phyloP scores from a whole-genome alignment of 1,140 invertebrate species.

The Thaumetopoea pityocampa region DNA sequence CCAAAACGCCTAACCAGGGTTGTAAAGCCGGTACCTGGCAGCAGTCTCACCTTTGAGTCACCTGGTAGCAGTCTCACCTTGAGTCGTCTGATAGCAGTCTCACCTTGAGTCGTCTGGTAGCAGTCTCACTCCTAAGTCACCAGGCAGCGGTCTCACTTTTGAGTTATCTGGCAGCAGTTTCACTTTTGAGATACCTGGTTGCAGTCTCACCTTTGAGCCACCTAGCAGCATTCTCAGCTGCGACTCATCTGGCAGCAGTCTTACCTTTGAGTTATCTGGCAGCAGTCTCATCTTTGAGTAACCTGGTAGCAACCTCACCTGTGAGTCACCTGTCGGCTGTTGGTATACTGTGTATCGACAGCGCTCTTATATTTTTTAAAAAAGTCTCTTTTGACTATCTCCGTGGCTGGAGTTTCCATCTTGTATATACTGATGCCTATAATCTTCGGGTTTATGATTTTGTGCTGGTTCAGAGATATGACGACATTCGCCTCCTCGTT shows the following conservation, averaged over 20 bases:
- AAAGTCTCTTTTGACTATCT: constrained; percentile 83
- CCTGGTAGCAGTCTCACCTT: constrained; percentile 49
- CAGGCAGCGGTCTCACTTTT: too few relatives aligned
- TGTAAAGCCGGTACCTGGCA: too few relatives aligned
- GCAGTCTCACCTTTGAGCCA: too few relatives aligned
- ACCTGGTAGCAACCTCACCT: constrained; percentile 35
- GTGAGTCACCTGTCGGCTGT: constrained; percentile 90
- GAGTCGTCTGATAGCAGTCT: constrained; percentile 89
- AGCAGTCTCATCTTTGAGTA: too few relatives aligned
- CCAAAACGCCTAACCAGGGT: too few relatives aligned
- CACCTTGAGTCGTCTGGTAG: constrained; percentile 86
- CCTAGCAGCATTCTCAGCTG: too few relatives aligned
- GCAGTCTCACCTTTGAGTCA: too few relatives aligned
- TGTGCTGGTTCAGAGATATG: constrained; percentile 92
- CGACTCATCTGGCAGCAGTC: too few relatives aligned
- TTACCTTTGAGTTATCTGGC: too few relatives aligned
- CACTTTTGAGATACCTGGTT: too few relatives aligned
- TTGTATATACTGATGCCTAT: constrained; percentile 95
- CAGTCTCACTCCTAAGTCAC: constrained; percentile 86
- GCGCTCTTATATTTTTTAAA: constrained; percentile 93
- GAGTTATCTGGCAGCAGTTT: too few relatives aligned
- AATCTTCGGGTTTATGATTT: constrained; percentile 93
- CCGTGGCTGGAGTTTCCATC: constrained; percentile 73
- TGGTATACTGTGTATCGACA: constrained; percentile 94
- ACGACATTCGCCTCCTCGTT: constrained; percentile 89